These are phyloP conservation scores for Drymonia ruficornis DNA, from an alignment of 2,888 invertebrate genomes.

Conservation along the genomic window DNA sequence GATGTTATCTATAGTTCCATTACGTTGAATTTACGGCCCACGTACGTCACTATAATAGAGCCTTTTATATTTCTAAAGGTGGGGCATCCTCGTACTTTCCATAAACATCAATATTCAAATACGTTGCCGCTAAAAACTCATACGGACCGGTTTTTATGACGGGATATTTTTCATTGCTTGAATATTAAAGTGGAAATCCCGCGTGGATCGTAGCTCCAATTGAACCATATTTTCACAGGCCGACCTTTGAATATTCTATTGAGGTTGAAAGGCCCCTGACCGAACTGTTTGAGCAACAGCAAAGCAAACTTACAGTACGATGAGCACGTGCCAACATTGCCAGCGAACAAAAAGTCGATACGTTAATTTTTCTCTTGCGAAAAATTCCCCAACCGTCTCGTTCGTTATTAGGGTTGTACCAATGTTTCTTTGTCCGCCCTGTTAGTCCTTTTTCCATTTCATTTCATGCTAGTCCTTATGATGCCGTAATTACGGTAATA, in stretches of 20 bases:
- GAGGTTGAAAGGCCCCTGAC: conserved; percentile 64
- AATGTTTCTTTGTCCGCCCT: conserved; percentile 7
- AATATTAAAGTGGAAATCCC: conserved; percentile 77
- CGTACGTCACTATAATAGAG: conserved; percentile 35
- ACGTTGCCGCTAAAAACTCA: conserved; percentile 71
- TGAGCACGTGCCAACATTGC: conserved; percentile 35
- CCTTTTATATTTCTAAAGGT: conserved; percentile 41
- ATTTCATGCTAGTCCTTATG: not conserved
- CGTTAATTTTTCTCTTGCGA: conserved; percentile 21
- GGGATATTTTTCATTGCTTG: conserved; percentile 77
- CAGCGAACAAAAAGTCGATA: conserved; percentile 32
- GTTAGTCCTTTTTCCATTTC: conserved; percentile 2
- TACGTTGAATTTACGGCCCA: conserved; percentile 43
- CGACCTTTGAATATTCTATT: conserved; percentile 78
- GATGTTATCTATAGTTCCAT: conserved; percentile 46
- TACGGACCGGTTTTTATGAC: conserved; percentile 75
- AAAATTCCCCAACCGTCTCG: conserved; percentile 10
- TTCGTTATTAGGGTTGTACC: conserved; percentile 6
- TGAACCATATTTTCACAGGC: conserved; percentile 75
- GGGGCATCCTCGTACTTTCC: conserved; percentile 48
- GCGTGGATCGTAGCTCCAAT: conserved; percentile 66
- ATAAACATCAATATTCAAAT: conserved; percentile 81
- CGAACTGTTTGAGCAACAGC: conserved; percentile 55
- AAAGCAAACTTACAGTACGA: conserved; percentile 48
- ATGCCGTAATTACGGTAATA: too few relatives aligned